A percentile compares a stretch with the other conserved stretches of the same genome.
Conservation (phyloP, 2,113 vertebrate species). For the Hydropotes inermis region DNA sequence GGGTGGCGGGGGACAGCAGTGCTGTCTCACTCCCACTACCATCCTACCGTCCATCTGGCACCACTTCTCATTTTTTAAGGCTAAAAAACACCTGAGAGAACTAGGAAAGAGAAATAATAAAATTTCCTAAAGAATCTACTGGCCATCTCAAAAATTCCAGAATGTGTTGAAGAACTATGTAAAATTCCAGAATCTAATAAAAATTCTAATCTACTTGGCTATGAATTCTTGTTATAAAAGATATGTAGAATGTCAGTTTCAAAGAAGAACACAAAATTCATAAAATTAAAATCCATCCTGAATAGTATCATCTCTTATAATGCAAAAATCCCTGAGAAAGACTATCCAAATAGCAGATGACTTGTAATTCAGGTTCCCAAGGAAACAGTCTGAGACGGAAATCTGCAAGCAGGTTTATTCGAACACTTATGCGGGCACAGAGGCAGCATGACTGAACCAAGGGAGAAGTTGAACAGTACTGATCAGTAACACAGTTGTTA, state of each 20-base stretch:
- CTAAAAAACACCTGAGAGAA: not conserved
- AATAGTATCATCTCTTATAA: conserved; percentile 7
- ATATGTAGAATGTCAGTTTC: not conserved
- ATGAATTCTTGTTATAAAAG: conserved; percentile 8
- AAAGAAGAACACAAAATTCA: conserved; percentile 1
- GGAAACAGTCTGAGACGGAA: not conserved
- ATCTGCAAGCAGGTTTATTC: not conserved
- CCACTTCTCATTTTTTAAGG: not conserved
- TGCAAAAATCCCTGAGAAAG: not conserved
- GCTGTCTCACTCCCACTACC: not conserved
- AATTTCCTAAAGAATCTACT: not conserved
- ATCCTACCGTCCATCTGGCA: not conserved
- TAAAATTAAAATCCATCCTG: conserved; percentile 7
- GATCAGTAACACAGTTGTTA: not conserved
- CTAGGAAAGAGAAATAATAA: not conserved
- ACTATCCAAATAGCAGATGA: not conserved
- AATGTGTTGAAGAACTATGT: not conserved
- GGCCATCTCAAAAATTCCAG: not conserved
- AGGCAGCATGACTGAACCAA: not conserved
- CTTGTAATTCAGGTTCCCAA: conserved; percentile 38
- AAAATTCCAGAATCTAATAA: not conserved
- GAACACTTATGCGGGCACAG: not conserved
- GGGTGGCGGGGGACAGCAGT: not conserved
- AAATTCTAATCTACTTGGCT: conserved; percentile 15
- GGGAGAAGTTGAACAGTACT: not conserved